Percentiles rank a stretch among this genome's conserved stretches.
Conservation (phyloP, 2,888 invertebrate species). For the Carabus problematicus region DNA sequence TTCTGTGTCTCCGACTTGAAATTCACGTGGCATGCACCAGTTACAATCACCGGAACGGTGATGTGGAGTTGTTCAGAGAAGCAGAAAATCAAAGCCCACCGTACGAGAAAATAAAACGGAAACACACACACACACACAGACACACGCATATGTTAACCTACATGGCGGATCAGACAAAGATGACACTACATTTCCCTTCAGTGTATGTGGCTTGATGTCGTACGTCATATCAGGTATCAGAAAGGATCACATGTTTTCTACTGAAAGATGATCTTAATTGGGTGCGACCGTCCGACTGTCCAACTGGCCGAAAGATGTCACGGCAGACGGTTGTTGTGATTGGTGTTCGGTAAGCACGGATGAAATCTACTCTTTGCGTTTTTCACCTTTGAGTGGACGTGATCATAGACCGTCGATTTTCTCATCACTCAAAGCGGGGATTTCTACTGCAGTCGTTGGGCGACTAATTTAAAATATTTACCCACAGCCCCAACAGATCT, state of each 20-base stretch:
- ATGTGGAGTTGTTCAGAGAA: slow-evolving; percentile 35
- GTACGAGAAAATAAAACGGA: slow-evolving; percentile 31
- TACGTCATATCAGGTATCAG: not conserved
- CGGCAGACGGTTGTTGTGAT: slow-evolving; percentile 28
- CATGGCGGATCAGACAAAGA: no score
- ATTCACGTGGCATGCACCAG: slow-evolving; percentile 38
- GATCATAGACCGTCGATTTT: no score
- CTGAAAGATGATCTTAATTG: slow-evolving; percentile 33
- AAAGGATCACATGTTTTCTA: not conserved
- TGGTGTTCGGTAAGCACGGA: slow-evolving; percentile 4
- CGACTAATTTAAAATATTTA: no score
- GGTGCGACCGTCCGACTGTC: slow-evolving; percentile 22
- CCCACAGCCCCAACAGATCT: no score
- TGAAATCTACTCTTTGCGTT: no score
- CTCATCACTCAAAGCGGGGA: no score
- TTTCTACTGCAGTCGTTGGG: no score
- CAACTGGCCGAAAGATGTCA: not conserved
- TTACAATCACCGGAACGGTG: slow-evolving; percentile 37
- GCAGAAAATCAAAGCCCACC: slow-evolving; percentile 36
- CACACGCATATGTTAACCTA: not conserved
- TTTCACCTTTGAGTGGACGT: no score
- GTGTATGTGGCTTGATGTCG: not conserved
- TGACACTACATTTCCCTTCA: no score
- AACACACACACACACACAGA: not conserved
- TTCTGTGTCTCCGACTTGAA: slow-evolving; percentile 20